Evolutionary conservation across 2,113 vertebrate species (phyloP), one percentile per base, ranked within the genome.

Genomic region (Microtus oregoni): DNA sequence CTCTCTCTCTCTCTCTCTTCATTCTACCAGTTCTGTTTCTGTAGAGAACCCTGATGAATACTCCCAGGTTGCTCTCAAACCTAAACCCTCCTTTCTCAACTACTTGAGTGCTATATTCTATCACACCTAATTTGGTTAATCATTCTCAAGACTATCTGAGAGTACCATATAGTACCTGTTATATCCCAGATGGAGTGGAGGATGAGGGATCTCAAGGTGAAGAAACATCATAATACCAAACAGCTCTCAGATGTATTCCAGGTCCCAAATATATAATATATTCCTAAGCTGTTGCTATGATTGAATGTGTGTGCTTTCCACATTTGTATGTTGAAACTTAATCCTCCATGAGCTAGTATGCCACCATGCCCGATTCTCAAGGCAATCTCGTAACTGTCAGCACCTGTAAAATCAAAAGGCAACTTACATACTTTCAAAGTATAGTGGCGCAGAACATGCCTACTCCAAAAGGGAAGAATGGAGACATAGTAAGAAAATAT

Each of bases 231-330:
- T 15, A 3, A 41, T 35, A 58, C 52, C 22, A 26, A 47, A 35
- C 24, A 20, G 11, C 68, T 55, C 4, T 44, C 3, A 7, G 32
- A 9, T n/a, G 3, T 1, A 10, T 1, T 10, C 32, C 50, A 26
- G 26, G 52, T 14, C 8, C 7, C 35, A 68, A 11, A 0, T n/a
- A 2, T 0, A 52, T 28, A 13, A 7, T 10, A 11, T 6, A 20
- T 0, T 38, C 58, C 32, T 65, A 52, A n/a, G 28, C 38, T 47
- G 50, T 86, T 20, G 38, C 52, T 58, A 2, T 10, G 50, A 30
- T 75, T 63, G 72, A 4, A 35, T 70, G 26, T 26, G 22, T 77
- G 70, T 26, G 58, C 52, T 35, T 24, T 81, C 32, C 13, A 47
- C 30, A 41, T 63, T 70, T 26, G 5, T n/a, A 5, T 5, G 3